Evolutionary conservation across 2,113 vertebrate species (phyloP).

Genomic region (Mastomys natalensis): DNA sequence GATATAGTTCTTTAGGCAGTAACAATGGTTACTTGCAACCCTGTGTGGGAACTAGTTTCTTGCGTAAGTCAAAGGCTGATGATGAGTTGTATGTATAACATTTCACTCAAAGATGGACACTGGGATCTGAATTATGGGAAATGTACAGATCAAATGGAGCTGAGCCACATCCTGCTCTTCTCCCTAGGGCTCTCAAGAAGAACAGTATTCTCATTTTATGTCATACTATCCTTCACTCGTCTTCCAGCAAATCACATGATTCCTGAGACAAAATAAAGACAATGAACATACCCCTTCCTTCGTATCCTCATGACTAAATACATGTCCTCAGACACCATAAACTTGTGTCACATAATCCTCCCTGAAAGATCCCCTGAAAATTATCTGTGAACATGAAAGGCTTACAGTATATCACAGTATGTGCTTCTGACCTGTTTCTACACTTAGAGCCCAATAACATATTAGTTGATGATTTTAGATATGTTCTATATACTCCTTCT

Average conservation of each 20-base stretch:
- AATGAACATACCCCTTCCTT: neutral
- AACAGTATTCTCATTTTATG: neutral
- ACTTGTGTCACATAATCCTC: neutral
- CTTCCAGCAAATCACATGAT: neutral
- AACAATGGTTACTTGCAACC: neutral
- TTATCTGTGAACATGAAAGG: neutral
- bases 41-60: too few species aligned
- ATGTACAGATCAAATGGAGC: neutral
- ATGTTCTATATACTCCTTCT: neutral
- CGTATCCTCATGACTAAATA: neutral
- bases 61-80: fast-evolving
- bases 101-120: neutral
- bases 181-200: neutral
- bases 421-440: neutral
- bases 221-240: neutral
- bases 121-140: neutral
- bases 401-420: too few species aligned
- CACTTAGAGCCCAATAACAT: neutral
- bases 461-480: neutral
- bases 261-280: neutral
- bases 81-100: neutral
- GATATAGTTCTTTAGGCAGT: neutral
- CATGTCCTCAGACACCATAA: fast-evolving
- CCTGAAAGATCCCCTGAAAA: neutral
- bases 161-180: neutral